Evolutionary conservation across 1,140 invertebrate species (phyloP).

Genomic region (Drosophila lini): DNA sequence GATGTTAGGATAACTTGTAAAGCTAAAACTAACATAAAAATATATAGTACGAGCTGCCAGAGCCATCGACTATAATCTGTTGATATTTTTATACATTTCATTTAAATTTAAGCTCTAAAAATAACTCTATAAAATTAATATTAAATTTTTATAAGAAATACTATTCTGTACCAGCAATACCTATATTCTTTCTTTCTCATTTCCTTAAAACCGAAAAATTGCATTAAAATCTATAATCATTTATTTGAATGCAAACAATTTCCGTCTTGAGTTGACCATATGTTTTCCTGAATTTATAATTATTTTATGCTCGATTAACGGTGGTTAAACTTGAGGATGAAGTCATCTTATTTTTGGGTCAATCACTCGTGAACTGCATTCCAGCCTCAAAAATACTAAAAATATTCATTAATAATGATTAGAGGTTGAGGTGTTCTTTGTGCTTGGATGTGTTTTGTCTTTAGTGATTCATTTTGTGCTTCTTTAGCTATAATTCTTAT

Average conservation of each 20-base stretch:
- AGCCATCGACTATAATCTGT: background rate
- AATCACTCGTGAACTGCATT: conserved; percentile 8
- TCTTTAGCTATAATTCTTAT: conserved; percentile 6
- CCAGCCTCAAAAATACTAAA: conserved; percentile 1
- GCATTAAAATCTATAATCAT: background rate
- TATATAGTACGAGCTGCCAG: too few relatives aligned
- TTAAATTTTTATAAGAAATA: background rate
- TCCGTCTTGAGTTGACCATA: conserved; percentile 1
- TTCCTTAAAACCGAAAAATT: background rate
- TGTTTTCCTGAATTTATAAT: background rate
- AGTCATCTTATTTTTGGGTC: conserved; percentile 16
- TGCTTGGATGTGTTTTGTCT: background rate
- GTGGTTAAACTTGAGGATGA: conserved; percentile 2
- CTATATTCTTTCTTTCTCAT: background rate
- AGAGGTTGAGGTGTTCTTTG: background rate
- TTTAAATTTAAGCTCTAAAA: background rate
- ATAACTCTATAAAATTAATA: background rate
- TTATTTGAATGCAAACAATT: background rate
- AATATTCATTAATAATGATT: conserved; percentile 21
- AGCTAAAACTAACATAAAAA: too few relatives aligned
- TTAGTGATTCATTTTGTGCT: conserved; percentile 4
- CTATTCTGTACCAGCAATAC: background rate
- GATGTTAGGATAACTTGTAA: too few relatives aligned
- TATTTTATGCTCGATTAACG: background rate
- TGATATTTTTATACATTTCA: background rate